Base-by-base conservation (phyloP, 1,140 invertebrate genomes). In the Drosophila virilis region DNA sequence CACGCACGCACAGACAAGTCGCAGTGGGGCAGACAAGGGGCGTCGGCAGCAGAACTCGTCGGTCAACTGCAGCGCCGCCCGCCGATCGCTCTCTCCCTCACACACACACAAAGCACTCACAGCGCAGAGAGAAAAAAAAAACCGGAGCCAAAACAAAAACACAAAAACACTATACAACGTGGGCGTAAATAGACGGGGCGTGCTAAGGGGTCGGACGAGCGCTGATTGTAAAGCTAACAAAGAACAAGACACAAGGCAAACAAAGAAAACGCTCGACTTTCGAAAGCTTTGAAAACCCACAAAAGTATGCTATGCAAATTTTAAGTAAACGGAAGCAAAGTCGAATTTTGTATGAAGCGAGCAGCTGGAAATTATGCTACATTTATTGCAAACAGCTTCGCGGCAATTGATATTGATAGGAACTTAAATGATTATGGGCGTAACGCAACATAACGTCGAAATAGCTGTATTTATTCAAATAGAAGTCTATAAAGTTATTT, bases 111-210 rank as follows among this genome's bases (percentile, higher is more conserved):
- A 57, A 17, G 13, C 43, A 38, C 22, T 33, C 42, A 42, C 12
- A 61, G 51, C 45, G 46, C 22, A 45, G 40, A 32, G 0, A 45
- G 15, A 13, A 15, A 15, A 52, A 66, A 69, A 71, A 88, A 80
- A 84, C 55, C 64, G 84, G 80, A 80, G 64, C 65, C 84, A 88
- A 84, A 88, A 88, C 84, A 88, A 88, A 88, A 90, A 62, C 55
- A 78, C 74, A 89, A 88, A 80, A 89, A 88, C 78, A 88, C 55
- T 78, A 38, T 52, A 13, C 10, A 54, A 45, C 42, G 71, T 74
- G n/a, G 61, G 61, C 37, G 60, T n/a, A 8, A 6, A 40, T 6
- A 6, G 37, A 10, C 22, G 50, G 50, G 52, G 22, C 0, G 13
- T 15, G 37, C 17, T 5, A 15, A 8, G 32, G 8, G 12, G 43